Conservation (phyloP, 2,113 vertebrate species). For the Anguilla japonica region DNA sequence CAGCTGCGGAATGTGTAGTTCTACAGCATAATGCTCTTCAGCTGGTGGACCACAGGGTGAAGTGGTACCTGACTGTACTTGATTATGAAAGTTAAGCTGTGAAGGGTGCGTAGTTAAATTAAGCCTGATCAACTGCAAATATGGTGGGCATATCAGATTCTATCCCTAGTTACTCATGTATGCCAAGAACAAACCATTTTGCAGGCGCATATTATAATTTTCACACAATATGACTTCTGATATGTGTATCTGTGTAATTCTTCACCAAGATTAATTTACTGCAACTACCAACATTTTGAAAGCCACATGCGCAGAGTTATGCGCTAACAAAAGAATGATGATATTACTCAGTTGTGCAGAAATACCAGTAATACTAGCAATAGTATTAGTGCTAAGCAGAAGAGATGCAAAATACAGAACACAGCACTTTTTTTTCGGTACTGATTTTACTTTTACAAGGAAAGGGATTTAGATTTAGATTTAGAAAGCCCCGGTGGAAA, state of each 20-base stretch:
- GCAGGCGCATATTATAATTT: neutral
- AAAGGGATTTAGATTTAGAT: neutral
- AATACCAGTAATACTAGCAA: neutral
- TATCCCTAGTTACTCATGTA: neutral
- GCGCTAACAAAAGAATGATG: neutral
- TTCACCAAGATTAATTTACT: neutral
- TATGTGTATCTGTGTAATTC: neutral
- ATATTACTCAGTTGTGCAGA: neutral
- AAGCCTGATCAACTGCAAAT: neutral
- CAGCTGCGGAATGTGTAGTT: too few species aligned
- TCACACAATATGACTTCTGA: neutral
- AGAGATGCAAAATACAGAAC: neutral
- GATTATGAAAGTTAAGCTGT: neutral
- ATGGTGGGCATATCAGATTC: neutral
- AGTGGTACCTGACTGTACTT: too few species aligned
- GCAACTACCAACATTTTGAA: neutral
- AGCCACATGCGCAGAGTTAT: neutral
- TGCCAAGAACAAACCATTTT: neutral
- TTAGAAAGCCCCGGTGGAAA: neutral
- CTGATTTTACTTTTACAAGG: constrained; percentile 2
- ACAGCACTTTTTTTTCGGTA: constrained; percentile 20
- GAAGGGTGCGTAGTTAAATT: neutral
- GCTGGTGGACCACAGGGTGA: too few species aligned
- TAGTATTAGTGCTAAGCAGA: neutral
- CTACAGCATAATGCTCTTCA: too few species aligned